Conservation (phyloP, 2,888 invertebrate genomes). For the Aphodius granarius region DNA sequence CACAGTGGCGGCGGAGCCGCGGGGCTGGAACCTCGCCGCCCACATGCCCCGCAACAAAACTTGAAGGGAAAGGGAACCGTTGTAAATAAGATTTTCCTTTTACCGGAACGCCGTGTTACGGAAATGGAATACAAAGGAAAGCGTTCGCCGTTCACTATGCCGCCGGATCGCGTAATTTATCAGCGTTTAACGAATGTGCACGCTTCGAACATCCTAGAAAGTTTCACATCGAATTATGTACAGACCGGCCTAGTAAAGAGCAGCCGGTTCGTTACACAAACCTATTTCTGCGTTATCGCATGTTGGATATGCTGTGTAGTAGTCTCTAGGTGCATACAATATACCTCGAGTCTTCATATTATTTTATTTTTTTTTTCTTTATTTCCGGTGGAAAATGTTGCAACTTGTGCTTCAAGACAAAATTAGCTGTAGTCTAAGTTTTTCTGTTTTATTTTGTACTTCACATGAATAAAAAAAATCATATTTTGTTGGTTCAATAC, state of each 20-base stretch:
- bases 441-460: too few species aligned
- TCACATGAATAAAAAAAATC: too few species aligned
- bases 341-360: background rate
- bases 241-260: background rate
- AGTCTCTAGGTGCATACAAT: background rate
- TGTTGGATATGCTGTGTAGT: background rate
- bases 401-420: too few species aligned
- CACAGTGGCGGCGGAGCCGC: background rate
- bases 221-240: background rate
- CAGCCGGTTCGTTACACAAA: background rate
- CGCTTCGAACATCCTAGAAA: background rate
- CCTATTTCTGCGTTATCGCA: background rate
- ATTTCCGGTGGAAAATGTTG: too few species aligned
- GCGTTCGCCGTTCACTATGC: background rate
- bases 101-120: background rate
- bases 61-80: background rate
- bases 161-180: background rate
- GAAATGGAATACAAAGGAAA: background rate
- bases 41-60: background rate
- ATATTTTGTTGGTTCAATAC: too few species aligned
- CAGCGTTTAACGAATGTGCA: background rate
- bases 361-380: background rate
- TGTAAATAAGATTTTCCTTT: background rate
- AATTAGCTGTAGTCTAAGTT: too few species aligned
- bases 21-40: background rate